Base-by-base conservation (phyloP, 2,888 invertebrate species). In the Ganaspis brasiliensis region DNA sequence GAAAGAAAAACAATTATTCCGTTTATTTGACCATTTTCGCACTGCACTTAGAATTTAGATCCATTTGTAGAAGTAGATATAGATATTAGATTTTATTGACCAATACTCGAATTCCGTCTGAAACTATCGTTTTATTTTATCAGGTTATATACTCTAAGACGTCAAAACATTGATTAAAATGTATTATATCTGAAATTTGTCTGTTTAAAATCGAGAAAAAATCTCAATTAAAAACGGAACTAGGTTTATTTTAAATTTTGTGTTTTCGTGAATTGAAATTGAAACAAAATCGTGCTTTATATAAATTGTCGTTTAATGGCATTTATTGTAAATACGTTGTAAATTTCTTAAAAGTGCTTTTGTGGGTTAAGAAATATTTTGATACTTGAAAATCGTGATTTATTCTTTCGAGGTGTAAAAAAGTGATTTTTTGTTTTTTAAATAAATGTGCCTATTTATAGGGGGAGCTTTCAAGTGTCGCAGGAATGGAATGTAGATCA, bases 391-490 rank as follows among this genome's bases (percentile, higher is more conserved):
- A 14, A 61, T 14, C n/a, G 16, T 10, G 55, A 8, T 55, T 55
- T 55, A 31, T 56, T 72, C 37, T 40, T 49, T 9, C 40, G n/a
- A 73, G 59, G 14, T 55, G 37, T 77, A 52, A n/a, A n/a, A 52
- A 26, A 24, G 14, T 37, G 45, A 12, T 45, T 45, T 45, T 45
- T 59, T 10, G 24, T 45, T 77, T 77, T 40, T 72, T 72, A 76
- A 49, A 57, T 75, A 59, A 76, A 59, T 75, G 19, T 59, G 2
- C 40, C 45, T 45, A 67, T 40, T 45, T 72, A 73, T 77, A 92
- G 92, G 91, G 91, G 78, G 92, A 92, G 84, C 89, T 92, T 82
- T 90, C 92, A 52, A 91, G 89, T 81, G 81, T 88, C 77, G 87
- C 87, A 75, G 86, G 88, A 59, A 80, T 87, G 35, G 91, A 91